These are phyloP conservation scores for Notamacropus eugenii DNA, from an alignment of 2,797 vertebrate genomes.

Conservation along the genomic window DNA sequence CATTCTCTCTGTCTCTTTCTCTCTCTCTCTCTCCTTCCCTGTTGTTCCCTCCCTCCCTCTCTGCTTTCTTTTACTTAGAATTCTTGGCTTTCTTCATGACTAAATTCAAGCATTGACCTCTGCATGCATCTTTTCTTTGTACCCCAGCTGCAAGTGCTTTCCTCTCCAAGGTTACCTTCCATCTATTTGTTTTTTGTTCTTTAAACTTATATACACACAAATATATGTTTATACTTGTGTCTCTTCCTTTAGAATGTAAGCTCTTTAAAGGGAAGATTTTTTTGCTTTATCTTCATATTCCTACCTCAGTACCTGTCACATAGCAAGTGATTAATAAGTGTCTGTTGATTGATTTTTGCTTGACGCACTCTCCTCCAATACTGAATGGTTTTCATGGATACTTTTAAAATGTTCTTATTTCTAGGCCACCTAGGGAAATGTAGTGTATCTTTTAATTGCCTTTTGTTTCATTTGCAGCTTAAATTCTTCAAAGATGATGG, in stretches of 20 bases:
- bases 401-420: background rate
- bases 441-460: background rate
- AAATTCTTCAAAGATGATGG: background rate
- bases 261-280: background rate
- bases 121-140: background rate
- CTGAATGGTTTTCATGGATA: background rate
- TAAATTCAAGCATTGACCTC: background rate
- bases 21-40: background rate
- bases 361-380: background rate
- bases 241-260: background rate
- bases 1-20: background rate
- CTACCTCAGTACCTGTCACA: background rate
- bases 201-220: background rate
- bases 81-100: background rate
- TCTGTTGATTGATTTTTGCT: background rate
- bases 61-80: background rate
- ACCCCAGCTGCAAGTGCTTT: background rate
- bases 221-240: background rate
- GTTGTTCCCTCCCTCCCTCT: no score
- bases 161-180: no score
- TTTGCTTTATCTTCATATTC: background rate
- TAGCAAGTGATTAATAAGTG: background rate
- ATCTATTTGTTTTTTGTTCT: no score
- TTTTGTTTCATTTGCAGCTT: background rate
- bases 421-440: background rate